Conservation (phyloP, 2,113 vertebrate species). For the Corythaeola cristata region DNA sequence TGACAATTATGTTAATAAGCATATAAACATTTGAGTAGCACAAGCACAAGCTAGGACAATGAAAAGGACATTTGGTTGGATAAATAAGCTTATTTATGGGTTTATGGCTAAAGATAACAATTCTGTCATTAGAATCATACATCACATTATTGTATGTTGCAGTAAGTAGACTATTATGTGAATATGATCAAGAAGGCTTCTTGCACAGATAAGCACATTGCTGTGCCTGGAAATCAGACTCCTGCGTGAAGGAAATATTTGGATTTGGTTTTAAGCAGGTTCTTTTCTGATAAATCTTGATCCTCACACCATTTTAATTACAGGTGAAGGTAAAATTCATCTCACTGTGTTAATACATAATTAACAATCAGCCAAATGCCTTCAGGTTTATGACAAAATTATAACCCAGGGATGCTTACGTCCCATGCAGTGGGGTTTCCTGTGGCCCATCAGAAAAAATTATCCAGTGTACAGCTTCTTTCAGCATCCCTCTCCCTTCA, state of each 20-base stretch:
- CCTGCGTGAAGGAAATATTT: background rate
- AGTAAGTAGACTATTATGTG: background rate
- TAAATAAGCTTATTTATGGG: constrained; percentile 20
- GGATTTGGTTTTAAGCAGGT: background rate
- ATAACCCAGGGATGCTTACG: background rate
- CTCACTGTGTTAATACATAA: background rate
- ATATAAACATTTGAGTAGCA: background rate
- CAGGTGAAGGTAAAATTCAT: background rate
- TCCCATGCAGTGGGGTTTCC: background rate
- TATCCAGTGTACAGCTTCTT: rapidly evolving
- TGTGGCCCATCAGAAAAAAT: background rate
- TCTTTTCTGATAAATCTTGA: background rate
- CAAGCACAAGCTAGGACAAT: background rate
- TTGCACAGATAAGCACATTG: background rate
- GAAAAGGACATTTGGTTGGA: background rate
- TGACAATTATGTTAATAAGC: constrained; percentile 9
- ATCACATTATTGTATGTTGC: background rate
- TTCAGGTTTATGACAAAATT: background rate
- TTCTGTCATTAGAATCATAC: background rate
- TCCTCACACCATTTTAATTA: background rate
- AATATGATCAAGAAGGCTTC: background rate
- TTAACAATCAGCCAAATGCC: background rate
- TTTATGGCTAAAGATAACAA: constrained; percentile 14
- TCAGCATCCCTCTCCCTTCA: background rate
- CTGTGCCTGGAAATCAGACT: background rate